These are phyloP conservation scores for Basileuterus tristriatus DNA, from an alignment of 2,797 vertebrate genomes.

Conservation along the genomic window DNA sequence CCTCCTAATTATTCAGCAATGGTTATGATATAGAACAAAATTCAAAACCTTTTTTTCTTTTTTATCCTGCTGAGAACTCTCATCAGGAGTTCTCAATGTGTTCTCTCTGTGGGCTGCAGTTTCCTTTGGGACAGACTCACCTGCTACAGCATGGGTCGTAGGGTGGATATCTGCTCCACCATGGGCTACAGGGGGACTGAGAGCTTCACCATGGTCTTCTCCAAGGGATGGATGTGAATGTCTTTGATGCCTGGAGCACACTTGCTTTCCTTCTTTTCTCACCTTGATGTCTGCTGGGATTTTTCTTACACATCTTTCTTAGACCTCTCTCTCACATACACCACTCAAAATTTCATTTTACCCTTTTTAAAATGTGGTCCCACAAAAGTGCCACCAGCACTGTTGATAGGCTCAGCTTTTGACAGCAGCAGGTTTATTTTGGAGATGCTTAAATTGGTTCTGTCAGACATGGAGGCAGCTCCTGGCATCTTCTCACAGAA, in stretches of 20 bases:
- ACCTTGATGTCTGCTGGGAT: background rate
- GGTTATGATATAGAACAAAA: background rate
- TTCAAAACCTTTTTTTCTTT: background rate
- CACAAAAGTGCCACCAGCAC: background rate
- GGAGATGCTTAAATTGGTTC: background rate
- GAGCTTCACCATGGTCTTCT: background rate
- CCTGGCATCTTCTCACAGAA: background rate
- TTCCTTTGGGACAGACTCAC: background rate
- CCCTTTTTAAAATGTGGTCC: background rate
- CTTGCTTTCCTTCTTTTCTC: background rate
- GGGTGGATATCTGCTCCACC: background rate
- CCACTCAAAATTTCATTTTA: background rate
- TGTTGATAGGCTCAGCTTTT: background rate
- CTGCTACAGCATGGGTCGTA: background rate
- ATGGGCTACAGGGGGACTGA: background rate
- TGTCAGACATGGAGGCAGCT: background rate
- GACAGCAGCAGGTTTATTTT: background rate
- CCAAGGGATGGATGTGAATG: fast-evolving
- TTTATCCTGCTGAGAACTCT: background rate
- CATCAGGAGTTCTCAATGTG: background rate
- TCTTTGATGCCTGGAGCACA: fast-evolving
- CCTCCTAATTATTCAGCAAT: background rate
- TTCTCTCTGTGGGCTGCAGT: background rate
- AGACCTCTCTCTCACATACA: background rate
- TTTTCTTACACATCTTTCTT: background rate